Conservation (phyloP, 2,888 invertebrate species). For the Criorhina ranunculi region DNA sequence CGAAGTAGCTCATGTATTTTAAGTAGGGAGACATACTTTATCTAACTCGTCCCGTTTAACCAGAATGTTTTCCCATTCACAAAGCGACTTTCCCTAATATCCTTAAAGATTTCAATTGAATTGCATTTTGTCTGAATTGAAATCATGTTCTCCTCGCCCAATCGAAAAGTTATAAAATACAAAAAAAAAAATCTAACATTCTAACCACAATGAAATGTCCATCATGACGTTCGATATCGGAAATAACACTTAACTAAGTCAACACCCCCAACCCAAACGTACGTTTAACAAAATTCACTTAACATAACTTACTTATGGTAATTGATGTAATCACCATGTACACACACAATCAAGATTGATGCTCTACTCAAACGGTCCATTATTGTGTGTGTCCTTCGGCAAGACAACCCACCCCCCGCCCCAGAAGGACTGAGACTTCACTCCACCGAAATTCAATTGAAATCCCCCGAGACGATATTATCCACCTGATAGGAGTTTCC, state of each 20-base stretch:
- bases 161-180: slow-evolving; percentile 20
- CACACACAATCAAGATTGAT: slow-evolving; percentile 52
- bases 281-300: slow-evolving; percentile 30
- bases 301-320: slow-evolving; percentile 53
- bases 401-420: neutral
- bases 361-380: slow-evolving; percentile 14
- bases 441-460: slow-evolving; percentile 15
- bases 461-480: slow-evolving; percentile 11
- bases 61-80: too few species aligned
- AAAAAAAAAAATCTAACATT: too few species aligned
- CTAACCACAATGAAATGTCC: slow-evolving; percentile 10
- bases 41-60: slow-evolving; percentile 3
- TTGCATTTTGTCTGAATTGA: neutral
- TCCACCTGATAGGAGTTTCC: slow-evolving; percentile 17
- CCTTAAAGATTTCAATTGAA: slow-evolving; percentile 2
- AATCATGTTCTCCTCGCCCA: slow-evolving; percentile 3
- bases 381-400: slow-evolving; percentile 27
- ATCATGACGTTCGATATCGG: slow-evolving; percentile 10
- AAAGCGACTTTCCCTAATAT: too few species aligned
- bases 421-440: neutral
- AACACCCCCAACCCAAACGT: slow-evolving; percentile 9
- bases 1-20: neutral
- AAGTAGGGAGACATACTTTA: neutral
- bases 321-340: slow-evolving; percentile 49
- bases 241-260: slow-evolving; percentile 13